Evolutionary conservation across 1,140 invertebrate genomes (phyloP).

Genomic region (Heliconius eleuchia): DNA sequence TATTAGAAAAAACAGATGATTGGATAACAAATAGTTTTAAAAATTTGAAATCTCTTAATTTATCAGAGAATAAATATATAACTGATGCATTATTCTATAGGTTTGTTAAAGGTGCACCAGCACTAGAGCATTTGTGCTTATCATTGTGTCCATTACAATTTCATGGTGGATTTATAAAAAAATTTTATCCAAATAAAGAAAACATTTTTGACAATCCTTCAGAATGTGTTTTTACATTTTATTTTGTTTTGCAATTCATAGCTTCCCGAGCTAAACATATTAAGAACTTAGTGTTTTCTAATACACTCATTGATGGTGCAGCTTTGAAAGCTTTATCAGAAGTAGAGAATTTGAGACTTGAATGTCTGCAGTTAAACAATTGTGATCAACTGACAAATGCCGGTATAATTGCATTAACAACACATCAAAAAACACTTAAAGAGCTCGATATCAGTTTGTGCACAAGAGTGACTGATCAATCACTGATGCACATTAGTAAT

Average conservation of each 20-base stretch:
- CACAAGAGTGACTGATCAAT: constrained; percentile 84
- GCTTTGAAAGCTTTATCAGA: constrained; percentile 82
- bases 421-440: constrained; percentile 82
- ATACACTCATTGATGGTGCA: constrained; percentile 85
- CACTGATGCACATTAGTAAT: constrained; percentile 82
- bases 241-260: constrained; percentile 84
- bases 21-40: constrained; percentile 78
- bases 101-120: constrained; percentile 83
- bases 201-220: constrained; percentile 81
- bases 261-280: constrained; percentile 80
- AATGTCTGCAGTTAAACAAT: constrained; percentile 81
- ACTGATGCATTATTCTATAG: constrained; percentile 87
- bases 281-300: constrained; percentile 84
- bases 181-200: constrained; percentile 83
- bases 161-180: constrained; percentile 84
- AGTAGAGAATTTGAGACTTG: constrained; percentile 80
- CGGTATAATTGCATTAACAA: constrained; percentile 82
- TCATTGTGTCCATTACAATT: constrained; percentile 86
- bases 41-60: constrained; percentile 82
- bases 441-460: constrained; percentile 85
- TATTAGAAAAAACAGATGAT: constrained; percentile 83
- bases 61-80: constrained; percentile 86
- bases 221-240: constrained; percentile 86
- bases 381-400: constrained; percentile 86
- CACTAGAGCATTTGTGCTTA: constrained; percentile 83